Conservation (phyloP, 2,797 vertebrate genomes). For the Anguilla marmorata region DNA sequence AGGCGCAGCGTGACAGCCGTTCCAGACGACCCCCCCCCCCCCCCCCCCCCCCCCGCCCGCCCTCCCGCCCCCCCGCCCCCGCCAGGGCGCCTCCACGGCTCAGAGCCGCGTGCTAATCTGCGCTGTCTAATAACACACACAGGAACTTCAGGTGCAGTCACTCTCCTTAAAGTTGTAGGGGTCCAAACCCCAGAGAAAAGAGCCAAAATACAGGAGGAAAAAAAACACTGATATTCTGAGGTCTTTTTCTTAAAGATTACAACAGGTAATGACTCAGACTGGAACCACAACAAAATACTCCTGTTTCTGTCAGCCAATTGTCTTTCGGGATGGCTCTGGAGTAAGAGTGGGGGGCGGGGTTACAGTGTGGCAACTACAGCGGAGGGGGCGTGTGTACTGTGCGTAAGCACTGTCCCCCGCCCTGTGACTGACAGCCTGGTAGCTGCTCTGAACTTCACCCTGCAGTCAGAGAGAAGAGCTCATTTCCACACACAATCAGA, state of each 20-base stretch:
- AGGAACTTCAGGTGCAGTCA: background rate
- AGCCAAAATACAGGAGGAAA: background rate
- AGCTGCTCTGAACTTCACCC: background rate
- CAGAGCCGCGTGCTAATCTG: background rate
- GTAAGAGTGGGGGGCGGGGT: background rate
- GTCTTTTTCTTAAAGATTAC: no score
- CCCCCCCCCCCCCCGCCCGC: no score
- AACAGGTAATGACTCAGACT: no score
- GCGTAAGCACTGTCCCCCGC: background rate
- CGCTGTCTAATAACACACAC: background rate
- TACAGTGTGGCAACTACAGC: background rate
- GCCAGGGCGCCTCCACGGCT: background rate
- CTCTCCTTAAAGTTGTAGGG: background rate
- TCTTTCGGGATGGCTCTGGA: background rate
- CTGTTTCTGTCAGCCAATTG: no score
- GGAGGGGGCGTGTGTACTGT: background rate
- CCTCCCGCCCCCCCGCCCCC: background rate
- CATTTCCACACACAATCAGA: slow-evolving; percentile 1
- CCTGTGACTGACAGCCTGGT: background rate
- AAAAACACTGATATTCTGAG: background rate
- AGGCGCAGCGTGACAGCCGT: background rate
- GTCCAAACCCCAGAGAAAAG: background rate
- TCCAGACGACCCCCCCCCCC: background rate
- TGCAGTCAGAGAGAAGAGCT: background rate
- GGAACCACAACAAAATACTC: no score